phyloP scores from a whole-genome alignment of 2,797 vertebrate species.

The Eremophila alpestris region DNA sequence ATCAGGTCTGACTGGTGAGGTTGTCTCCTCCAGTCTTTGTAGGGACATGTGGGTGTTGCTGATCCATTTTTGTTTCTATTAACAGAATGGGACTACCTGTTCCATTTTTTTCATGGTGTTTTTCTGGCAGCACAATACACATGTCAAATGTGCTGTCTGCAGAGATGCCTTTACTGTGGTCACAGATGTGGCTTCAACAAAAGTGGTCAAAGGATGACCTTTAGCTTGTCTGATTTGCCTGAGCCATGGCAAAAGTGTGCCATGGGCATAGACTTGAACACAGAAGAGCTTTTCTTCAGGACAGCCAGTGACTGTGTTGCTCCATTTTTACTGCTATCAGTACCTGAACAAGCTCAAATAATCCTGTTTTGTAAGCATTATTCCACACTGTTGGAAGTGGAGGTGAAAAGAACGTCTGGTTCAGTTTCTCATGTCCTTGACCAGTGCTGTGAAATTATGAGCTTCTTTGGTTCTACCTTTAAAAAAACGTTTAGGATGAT shows the following conservation, averaged over 20 bases:
- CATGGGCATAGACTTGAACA: neutral
- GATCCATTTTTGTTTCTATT: neutral
- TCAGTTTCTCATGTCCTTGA: neutral
- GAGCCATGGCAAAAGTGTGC: neutral
- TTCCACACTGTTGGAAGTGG: neutral
- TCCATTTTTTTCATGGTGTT: neutral
- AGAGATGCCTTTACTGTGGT: neutral
- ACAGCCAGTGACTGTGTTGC: neutral
- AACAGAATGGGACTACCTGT: neutral
- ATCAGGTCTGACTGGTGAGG: neutral
- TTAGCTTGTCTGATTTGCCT: neutral
- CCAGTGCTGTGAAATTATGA: neutral
- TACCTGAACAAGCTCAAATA: neutral
- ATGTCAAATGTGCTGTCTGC: neutral
- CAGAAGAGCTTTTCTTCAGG: neutral
- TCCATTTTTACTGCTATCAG: neutral
- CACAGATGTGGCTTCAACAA: neutral
- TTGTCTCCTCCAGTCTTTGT: constrained; percentile 1
- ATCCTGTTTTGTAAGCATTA: neutral
- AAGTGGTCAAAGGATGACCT: neutral
- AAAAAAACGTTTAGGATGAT: neutral
- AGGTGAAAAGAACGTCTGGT: neutral
- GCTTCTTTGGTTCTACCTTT: neutral
- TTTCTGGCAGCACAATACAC: neutral
- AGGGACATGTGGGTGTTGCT: constrained; percentile 32